Evolutionary conservation across 2,888 invertebrate species (phyloP).

Genomic region (Sipha maydis): DNA sequence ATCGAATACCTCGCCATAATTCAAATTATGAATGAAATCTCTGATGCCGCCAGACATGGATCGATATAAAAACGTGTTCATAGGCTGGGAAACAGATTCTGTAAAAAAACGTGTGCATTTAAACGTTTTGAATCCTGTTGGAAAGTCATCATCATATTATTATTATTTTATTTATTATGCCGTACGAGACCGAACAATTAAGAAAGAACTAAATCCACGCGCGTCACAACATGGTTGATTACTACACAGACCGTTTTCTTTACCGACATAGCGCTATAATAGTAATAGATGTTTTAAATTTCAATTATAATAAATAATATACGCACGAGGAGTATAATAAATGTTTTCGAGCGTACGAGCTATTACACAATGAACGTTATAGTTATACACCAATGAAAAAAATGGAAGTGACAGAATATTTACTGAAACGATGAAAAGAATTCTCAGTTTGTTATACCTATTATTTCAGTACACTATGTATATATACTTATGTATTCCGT

Average conservation of each 20-base stretch:
- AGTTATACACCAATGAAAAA: not conserved
- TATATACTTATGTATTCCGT: not conserved
- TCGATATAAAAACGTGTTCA: not conserved
- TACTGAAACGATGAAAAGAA: conserved; percentile 11
- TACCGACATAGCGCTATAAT: not conserved
- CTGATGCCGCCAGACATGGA: not conserved
- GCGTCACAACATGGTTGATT: conserved; percentile 1
- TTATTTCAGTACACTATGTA: not conserved
- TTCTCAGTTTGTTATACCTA: not conserved
- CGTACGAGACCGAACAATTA: not conserved
- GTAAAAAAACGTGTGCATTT: not conserved
- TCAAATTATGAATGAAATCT: conserved; percentile 45
- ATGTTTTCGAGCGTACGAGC: not conserved
- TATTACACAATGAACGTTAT: conserved; percentile 14
- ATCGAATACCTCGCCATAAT: conserved; percentile 16
- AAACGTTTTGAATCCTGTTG: not conserved
- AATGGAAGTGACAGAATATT: not conserved
- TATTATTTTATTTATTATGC: not conserved
- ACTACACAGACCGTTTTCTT: not conserved
- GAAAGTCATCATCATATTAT: not conserved
- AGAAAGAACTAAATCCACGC: not conserved
- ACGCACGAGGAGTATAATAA: not conserved
- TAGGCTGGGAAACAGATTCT: not conserved
- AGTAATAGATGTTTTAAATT: conserved; percentile 24
- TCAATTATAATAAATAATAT: conserved; percentile 4